Evolutionary conservation across 2,888 invertebrate genomes (phyloP), one percentile per base, ranked within the genome.

Genomic region (Rhagonycha fulva): DNA sequence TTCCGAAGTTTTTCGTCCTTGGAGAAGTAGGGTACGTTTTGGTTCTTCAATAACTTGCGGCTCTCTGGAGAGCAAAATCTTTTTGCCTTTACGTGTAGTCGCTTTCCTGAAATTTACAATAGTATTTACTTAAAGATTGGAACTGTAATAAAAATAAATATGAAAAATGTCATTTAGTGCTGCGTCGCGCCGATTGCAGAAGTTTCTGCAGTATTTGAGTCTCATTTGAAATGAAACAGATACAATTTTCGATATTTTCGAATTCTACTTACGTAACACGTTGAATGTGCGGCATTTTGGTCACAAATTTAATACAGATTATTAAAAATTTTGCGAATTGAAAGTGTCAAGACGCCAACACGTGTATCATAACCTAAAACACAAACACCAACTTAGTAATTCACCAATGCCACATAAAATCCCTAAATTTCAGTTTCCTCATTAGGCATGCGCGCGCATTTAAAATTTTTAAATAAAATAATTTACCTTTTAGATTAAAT

Each of bases 21-120:
- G 94, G 28, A 98, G 89, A 84, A 97, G 95, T 79, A 98, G 87
- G 67, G 95, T 92, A 83, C 91, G 93, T 85, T 98, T 98, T 0
- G 94, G 91, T 82, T 95, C 94, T 90, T 99, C 99, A 76, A 95
- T 90, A 0, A 98, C 88, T 87, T 98, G 96, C 0, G 98, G 95
- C 84, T 95, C 97, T 81, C 93, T 92, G 11, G 93, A 92, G 71
- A 94, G 89, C 70, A 99, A 88, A 14, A 94, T 92, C 83, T 95
- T 94, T 87, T 98, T 98, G 19, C 96, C 97, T 86, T 92, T 94
- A 68, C 94, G 94, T 68, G 96, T 97, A 82, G 93, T 95, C 0
- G 98, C 95, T 90, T 97, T 97, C 80, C 97, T 97, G 87, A 2
- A 89, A 47, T 47, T 47, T 47, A 47, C 2, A 47, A 47, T 4